These are phyloP conservation scores for fruit fly (Drosophila melanogaster) DNA, from an alignment of 1,140 invertebrate genomes.

Conservation along the genomic window Release_6_plus_ISO1_MT NT_037436.4:3925001-3925500, in stretches of 20 bases:
- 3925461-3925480: slow-evolving; percentile 14
- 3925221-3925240: background rate
- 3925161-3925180: slow-evolving; percentile 22
- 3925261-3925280: background rate
- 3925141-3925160: slow-evolving; percentile 1
- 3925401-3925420: background rate
- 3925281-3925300: slow-evolving; percentile 6
- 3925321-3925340: slow-evolving; percentile 21
- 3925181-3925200: slow-evolving; percentile 21
- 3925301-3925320: slow-evolving; percentile 2
- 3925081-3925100: too few relatives aligned
- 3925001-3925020: too few relatives aligned
- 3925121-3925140: slow-evolving; percentile 1
- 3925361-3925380: slow-evolving; percentile 34
- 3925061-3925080: too few relatives aligned
- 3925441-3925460: background rate
- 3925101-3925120: background rate
- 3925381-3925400: slow-evolving; percentile 15
- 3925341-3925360: slow-evolving; percentile 39
- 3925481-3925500: slow-evolving; percentile 41
- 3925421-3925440: slow-evolving; percentile 6
- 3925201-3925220: slow-evolving; percentile 1
- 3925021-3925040: too few relatives aligned
- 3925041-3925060: too few relatives aligned
- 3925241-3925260: slow-evolving; percentile 43